These are phyloP conservation scores for Eurystomus glaucurus DNA, from an alignment of 2,797 vertebrate genomes.

Conservation along the genomic window DNA sequence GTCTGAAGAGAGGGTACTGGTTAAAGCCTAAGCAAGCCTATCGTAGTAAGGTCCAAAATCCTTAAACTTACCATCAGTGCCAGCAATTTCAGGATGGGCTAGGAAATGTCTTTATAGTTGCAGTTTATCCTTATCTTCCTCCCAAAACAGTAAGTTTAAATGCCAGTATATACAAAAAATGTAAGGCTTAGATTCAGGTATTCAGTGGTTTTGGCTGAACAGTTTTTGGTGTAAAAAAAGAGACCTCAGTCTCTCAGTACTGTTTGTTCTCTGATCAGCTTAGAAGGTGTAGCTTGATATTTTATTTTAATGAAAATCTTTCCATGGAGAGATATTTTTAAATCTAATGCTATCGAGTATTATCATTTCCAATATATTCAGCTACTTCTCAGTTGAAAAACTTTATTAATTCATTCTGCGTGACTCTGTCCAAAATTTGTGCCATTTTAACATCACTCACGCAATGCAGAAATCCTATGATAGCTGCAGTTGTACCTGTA, in stretches of 20 bases:
- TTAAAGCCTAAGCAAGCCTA: background rate
- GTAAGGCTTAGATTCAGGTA: background rate
- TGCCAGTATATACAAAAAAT: background rate
- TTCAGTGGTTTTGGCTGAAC: background rate
- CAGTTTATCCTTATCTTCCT: background rate
- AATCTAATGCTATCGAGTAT: background rate
- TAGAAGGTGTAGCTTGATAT: background rate
- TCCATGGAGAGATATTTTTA: background rate
- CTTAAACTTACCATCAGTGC: background rate
- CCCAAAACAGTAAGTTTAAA: background rate
- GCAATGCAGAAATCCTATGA: background rate
- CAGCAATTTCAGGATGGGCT: background rate
- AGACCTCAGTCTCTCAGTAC: background rate
- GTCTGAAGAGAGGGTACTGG: background rate
- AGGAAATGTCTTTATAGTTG: background rate
- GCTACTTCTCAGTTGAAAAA: background rate
- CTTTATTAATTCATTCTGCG: background rate
- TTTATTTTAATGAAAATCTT: background rate
- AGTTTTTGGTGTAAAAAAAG: background rate
- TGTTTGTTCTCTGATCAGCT: background rate
- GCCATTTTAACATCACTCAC: background rate
- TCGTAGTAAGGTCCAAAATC: fast-evolving
- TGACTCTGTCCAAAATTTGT: background rate
- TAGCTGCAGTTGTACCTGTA: background rate
- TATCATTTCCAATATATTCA: background rate